These are phyloP conservation scores for Fundulus diaphanus DNA, from an alignment of 2,797 vertebrate species.

Conservation along the genomic window DNA sequence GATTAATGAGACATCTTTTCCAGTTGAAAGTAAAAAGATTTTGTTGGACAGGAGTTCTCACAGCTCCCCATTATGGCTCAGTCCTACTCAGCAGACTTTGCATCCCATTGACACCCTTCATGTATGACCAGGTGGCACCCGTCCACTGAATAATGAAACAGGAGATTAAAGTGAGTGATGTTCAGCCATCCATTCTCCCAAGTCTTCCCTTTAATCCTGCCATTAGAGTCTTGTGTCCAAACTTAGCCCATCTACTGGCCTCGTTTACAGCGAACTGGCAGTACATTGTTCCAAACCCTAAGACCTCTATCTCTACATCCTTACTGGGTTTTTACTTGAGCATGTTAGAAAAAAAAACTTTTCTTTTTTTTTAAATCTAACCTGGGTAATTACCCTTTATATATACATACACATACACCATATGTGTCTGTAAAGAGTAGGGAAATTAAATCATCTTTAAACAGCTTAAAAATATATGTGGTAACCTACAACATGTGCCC, in stretches of 20 bases:
- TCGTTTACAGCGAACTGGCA: slow-evolving; percentile 71
- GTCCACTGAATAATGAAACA: slow-evolving; percentile 79
- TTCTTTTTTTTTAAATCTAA: slow-evolving; percentile 9
- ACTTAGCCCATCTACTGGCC: slow-evolving; percentile 80
- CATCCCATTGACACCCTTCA: slow-evolving; percentile 74
- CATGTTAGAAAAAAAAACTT: not conserved
- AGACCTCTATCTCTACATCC: slow-evolving; percentile 61
- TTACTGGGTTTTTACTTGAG: slow-evolving; percentile 52
- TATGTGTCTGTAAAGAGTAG: not conserved
- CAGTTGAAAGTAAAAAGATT: slow-evolving; percentile 41
- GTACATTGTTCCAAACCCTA: slow-evolving; percentile 63
- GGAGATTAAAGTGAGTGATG: slow-evolving; percentile 82
- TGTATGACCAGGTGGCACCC: slow-evolving; percentile 74
- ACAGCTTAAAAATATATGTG: not conserved
- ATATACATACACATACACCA: not conserved
- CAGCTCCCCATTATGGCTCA: slow-evolving; percentile 32
- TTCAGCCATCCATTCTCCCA: slow-evolving; percentile 70
- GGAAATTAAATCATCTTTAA: not conserved
- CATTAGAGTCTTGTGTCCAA: slow-evolving; percentile 76
- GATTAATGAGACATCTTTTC: not conserved
- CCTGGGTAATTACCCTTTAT: slow-evolving; percentile 1
- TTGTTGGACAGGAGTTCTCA: slow-evolving; percentile 41
- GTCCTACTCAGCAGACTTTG: slow-evolving; percentile 25
- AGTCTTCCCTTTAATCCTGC: slow-evolving; percentile 70
- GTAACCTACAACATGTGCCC: not conserved